These are phyloP conservation scores for Cosmia pyralina DNA, from an alignment of 2,888 invertebrate genomes.

Conservation along the genomic window DNA sequence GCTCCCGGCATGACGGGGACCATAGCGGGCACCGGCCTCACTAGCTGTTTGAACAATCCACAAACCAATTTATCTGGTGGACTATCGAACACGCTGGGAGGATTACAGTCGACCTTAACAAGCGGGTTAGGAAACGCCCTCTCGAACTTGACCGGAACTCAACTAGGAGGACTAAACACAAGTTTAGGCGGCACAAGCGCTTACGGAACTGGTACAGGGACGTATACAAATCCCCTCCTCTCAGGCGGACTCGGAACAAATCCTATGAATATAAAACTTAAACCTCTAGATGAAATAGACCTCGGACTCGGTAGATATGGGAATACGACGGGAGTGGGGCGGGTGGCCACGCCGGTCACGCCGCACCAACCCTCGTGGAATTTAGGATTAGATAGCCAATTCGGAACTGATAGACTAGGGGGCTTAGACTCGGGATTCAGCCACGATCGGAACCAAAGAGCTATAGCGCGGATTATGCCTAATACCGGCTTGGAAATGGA, in stretches of 20 bases:
- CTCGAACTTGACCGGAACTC: slow-evolving; percentile 83
- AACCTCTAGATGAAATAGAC: slow-evolving; percentile 93
- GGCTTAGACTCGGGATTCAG: slow-evolving; percentile 89
- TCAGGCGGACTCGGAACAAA: slow-evolving; percentile 90
- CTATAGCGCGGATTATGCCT: slow-evolving; percentile 89
- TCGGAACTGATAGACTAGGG: slow-evolving; percentile 90
- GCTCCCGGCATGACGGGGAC: slow-evolving; percentile 87
- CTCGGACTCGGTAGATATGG: slow-evolving; percentile 91
- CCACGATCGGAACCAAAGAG: slow-evolving; percentile 91
- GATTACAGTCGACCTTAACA: slow-evolving; percentile 84
- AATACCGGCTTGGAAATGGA: slow-evolving; percentile 87
- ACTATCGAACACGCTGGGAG: slow-evolving; percentile 83
- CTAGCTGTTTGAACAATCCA: slow-evolving; percentile 85
- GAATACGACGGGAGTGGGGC: slow-evolving; percentile 84
- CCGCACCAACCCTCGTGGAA: slow-evolving; percentile 91
- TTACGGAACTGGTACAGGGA: slow-evolving; percentile 85
- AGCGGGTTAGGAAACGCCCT: slow-evolving; percentile 85
- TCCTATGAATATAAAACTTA: slow-evolving; percentile 92
- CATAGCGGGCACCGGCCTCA: slow-evolving; percentile 86
- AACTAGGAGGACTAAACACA: slow-evolving; percentile 84
- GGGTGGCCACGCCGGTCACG: slow-evolving; percentile 91
- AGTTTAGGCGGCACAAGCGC: slow-evolving; percentile 81
- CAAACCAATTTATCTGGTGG: slow-evolving; percentile 86
- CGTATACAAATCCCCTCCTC: slow-evolving; percentile 92
- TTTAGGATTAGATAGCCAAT: slow-evolving; percentile 91